A percentile compares a stretch with the other conserved stretches of the same genome.
Conservation (phyloP, 1,140 invertebrate species). For the Asbolus verrucosus region DNA sequence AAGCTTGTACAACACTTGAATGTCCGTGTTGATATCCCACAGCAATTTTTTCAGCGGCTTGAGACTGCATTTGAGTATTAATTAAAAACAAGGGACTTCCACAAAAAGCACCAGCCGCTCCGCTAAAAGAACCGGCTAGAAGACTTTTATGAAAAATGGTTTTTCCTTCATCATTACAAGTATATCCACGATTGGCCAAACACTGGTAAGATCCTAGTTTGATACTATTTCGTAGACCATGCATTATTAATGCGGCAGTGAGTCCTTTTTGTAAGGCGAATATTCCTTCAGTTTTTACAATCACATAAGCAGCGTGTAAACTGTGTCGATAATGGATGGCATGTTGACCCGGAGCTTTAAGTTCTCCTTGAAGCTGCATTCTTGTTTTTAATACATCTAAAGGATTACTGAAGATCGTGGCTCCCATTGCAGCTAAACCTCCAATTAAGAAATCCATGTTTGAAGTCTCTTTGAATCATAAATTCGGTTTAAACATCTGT, state of each 20-base stretch:
- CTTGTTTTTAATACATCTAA: constrained; percentile 91
- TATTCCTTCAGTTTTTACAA: constrained; percentile 71
- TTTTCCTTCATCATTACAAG: constrained; percentile 76
- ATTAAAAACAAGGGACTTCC: constrained; percentile 88
- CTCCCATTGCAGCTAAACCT: constrained; percentile 60
- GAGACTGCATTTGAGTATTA: constrained; percentile 89
- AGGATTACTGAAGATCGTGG: constrained; percentile 71
- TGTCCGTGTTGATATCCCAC: constrained; percentile 89
- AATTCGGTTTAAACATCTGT: no score
- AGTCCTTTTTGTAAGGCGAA: constrained; percentile 89
- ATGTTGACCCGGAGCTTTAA: constrained; percentile 75
- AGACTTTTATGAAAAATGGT: constrained; percentile 76
- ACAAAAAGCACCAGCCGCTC: constrained; percentile 77
- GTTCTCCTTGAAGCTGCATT: constrained; percentile 90
- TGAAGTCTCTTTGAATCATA: no score
- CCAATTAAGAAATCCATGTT: constrained; percentile 62
- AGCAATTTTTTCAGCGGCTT: constrained; percentile 79
- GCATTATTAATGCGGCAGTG: constrained; percentile 73
- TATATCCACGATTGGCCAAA: constrained; percentile 77
- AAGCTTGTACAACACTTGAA: constrained; percentile 74
- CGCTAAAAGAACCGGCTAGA: constrained; percentile 77
- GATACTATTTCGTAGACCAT: constrained; percentile 57
- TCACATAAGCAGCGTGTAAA: constrained; percentile 66
- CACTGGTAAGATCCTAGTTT: constrained; percentile 67
- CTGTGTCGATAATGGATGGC: constrained; percentile 65